These are phyloP conservation scores for Epinephelus moara DNA, from an alignment of 2,113 vertebrate genomes.

Conservation along the genomic window DNA sequence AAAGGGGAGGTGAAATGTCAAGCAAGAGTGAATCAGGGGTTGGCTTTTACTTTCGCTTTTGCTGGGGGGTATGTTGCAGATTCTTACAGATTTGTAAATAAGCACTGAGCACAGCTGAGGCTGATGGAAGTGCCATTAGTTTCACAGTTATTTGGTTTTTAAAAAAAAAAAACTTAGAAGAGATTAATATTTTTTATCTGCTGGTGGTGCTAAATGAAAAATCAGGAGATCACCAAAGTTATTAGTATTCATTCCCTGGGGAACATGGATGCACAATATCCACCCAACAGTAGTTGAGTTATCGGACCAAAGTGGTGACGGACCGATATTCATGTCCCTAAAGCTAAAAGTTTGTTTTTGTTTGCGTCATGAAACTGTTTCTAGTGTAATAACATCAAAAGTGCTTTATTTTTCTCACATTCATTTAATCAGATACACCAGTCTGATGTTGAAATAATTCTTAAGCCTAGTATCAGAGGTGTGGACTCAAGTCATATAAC, in stretches of 20 bases:
- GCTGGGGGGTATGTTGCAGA: no score
- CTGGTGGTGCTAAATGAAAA: background rate
- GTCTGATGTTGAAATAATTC: slow-evolving; percentile 24
- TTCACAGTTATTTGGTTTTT: no score
- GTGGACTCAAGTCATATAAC: no score
- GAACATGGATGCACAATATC: background rate
- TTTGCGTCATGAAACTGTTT: background rate
- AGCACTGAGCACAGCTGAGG: background rate
- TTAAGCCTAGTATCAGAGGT: background rate
- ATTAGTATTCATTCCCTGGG: background rate
- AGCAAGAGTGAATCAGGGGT: no score
- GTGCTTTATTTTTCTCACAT: background rate
- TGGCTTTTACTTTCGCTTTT: no score
- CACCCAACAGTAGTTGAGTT: no score
- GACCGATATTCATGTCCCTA: background rate
- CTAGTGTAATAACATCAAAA: background rate
- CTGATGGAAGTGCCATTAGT: background rate
- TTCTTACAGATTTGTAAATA: no score
- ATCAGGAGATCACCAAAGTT: background rate
- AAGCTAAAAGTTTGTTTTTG: background rate
- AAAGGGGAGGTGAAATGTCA: no score
- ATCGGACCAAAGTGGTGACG: background rate
- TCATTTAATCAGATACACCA: background rate
- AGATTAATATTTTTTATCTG: background rate
- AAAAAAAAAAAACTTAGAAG: no score